Evolutionary conservation across 1,140 invertebrate genomes (phyloP).

Genomic region (Bathynomus jamesi): DNA sequence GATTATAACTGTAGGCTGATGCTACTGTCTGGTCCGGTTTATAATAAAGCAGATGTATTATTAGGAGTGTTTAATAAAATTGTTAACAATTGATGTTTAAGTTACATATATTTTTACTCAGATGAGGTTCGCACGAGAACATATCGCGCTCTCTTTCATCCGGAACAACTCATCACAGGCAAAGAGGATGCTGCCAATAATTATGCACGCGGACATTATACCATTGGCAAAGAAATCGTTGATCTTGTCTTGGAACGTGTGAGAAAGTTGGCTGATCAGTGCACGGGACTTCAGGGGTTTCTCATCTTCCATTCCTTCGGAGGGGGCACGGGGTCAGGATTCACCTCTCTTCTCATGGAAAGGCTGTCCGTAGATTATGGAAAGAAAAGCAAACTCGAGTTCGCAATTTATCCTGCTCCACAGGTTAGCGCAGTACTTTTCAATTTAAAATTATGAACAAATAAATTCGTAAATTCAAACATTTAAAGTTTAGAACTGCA

Average conservation of each 20-base stretch:
- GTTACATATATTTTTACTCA: no score
- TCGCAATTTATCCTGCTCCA: slow-evolving; percentile 45
- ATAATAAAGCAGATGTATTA: no score
- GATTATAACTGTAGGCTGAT: no score
- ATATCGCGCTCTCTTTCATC: slow-evolving; percentile 62
- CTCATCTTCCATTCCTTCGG: slow-evolving; percentile 77
- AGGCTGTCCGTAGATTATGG: slow-evolving; percentile 43
- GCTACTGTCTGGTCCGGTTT: no score
- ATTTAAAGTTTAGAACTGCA: no score
- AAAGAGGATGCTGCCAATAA: slow-evolving; percentile 66
- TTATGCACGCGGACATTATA: slow-evolving; percentile 52
- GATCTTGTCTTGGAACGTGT: slow-evolving; percentile 47
- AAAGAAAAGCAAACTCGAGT: slow-evolving; percentile 65
- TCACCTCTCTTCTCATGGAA: slow-evolving; percentile 24
- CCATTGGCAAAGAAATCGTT: slow-evolving; percentile 51
- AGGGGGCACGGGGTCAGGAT: no score
- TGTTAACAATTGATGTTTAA: no score
- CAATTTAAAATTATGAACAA: no score
- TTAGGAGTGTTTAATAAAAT: no score
- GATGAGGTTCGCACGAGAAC: slow-evolving; percentile 58
- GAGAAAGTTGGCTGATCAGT: slow-evolving; percentile 52
- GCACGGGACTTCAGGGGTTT: slow-evolving; percentile 67
- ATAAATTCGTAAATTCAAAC: no score
- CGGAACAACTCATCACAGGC: slow-evolving; percentile 59
- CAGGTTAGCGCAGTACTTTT: background rate